Evolutionary conservation across 2,113 vertebrate genomes (phyloP).

Genomic region (Perca fluviatilis): DNA sequence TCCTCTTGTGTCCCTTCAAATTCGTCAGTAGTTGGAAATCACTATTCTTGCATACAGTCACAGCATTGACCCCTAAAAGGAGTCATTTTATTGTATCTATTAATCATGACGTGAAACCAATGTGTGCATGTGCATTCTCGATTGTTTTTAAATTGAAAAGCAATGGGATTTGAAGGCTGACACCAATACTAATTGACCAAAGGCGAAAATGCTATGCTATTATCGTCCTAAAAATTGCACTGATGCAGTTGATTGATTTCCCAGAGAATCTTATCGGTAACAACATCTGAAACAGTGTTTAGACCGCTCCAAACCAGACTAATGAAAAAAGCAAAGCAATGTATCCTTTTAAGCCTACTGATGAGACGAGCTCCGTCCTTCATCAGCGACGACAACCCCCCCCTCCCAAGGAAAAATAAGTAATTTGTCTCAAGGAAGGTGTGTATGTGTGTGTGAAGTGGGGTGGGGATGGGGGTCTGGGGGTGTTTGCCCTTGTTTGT

Average conservation of each 20-base stretch:
- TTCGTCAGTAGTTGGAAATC: background rate
- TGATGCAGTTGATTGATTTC: slow-evolving; percentile 10
- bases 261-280: background rate
- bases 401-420: background rate
- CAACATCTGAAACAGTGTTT: slow-evolving; percentile 19
- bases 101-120: background rate
- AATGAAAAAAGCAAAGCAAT: slow-evolving; percentile 32
- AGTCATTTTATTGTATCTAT: background rate
- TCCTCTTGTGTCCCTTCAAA: background rate
- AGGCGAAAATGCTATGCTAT: background rate
- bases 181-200: background rate
- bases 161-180: background rate
- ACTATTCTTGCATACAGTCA: background rate
- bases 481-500: slow-evolving; percentile 61
- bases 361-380: slow-evolving; percentile 43
- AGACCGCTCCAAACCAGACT: slow-evolving; percentile 7
- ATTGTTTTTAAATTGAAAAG: background rate
- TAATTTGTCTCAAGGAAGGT: slow-evolving; percentile 60
- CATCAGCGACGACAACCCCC: slow-evolving; percentile 27
- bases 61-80: background rate
- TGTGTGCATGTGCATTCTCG: background rate
- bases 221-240: background rate
- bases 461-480: background rate
- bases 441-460: slow-evolving; percentile 16
- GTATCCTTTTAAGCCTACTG: slow-evolving; percentile 2